Conservation (phyloP, 2,113 vertebrate genomes). For the Oxyruncus cristatus region DNA sequence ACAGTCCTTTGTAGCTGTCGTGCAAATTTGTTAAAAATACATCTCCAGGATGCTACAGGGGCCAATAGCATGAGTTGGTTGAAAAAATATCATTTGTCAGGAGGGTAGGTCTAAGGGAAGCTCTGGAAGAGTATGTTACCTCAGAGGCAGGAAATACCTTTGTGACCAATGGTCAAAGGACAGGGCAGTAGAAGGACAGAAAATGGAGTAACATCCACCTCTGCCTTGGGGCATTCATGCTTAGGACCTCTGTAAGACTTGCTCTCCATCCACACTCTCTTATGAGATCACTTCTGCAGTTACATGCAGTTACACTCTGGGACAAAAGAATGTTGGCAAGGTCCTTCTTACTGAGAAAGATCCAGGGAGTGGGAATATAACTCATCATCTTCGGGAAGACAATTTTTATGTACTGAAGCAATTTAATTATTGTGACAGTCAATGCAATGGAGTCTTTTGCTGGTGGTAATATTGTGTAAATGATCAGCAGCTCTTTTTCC, state of each 20-base stretch:
- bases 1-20: neutral
- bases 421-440: neutral
- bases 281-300: neutral
- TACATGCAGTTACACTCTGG: neutral
- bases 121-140: neutral
- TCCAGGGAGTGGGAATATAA: neutral
- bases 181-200: neutral
- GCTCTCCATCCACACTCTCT: neutral
- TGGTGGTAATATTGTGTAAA: neutral
- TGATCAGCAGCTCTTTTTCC: neutral
- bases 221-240: rapidly evolving
- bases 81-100: neutral
- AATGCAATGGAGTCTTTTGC: neutral
- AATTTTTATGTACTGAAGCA: neutral
- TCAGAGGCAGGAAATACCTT: neutral
- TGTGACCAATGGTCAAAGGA: rapidly evolving
- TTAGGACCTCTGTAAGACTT: neutral
- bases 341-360: neutral
- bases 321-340: neutral
- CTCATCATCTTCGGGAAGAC: neutral
- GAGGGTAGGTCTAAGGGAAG: neutral
- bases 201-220: neutral
- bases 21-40: neutral
- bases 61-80: neutral
- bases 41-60: neutral